phyloP scores from a whole-genome alignment of 1,140 invertebrate species.

The Meloidogyne floridensis region DNA sequence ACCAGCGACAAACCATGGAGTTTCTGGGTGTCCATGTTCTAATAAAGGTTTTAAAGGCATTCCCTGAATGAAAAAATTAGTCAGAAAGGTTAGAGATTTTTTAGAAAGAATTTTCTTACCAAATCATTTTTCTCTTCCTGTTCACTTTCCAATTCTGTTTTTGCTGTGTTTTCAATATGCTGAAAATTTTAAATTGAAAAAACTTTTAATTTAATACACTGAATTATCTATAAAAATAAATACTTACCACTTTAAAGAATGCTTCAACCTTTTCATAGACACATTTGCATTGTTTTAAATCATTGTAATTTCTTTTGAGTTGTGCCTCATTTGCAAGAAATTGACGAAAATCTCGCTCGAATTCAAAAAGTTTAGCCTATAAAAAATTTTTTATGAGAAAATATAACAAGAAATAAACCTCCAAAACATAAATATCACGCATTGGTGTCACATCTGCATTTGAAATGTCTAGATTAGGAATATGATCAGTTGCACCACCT shows the following conservation, averaged over 20 bases:
- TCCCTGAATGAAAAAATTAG: slow-evolving; percentile 30
- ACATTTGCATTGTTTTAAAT: slow-evolving; percentile 50
- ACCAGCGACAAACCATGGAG: slow-evolving; percentile 68
- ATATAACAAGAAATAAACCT: slow-evolving; percentile 39
- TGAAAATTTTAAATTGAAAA: slow-evolving; percentile 39
- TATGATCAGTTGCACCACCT: slow-evolving; percentile 51
- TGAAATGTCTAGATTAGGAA: slow-evolving; percentile 50
- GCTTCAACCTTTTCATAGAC: slow-evolving; percentile 61
- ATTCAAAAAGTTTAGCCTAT: slow-evolving; percentile 53
- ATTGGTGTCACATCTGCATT: slow-evolving; percentile 51
- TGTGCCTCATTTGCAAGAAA: slow-evolving; percentile 55
- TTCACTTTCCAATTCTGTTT: slow-evolving; percentile 54
- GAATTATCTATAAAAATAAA: too few species aligned
- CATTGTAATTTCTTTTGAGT: slow-evolving; percentile 59
- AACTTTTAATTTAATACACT: too few species aligned
- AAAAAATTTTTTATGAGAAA: not conserved
- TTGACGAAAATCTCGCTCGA: slow-evolving; percentile 58
- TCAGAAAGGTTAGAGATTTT: not conserved
- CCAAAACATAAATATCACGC: slow-evolving; percentile 62
- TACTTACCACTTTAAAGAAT: slow-evolving; percentile 60
- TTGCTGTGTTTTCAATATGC: slow-evolving; percentile 59
- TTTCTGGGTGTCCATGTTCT: slow-evolving; percentile 43
- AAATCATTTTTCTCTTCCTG: slow-evolving; percentile 53
- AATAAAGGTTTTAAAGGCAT: slow-evolving; percentile 47
- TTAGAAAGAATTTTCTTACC: slow-evolving; percentile 33